Conservation (phyloP, 1,140 invertebrate genomes). For the Bicyclus anynana region DNA sequence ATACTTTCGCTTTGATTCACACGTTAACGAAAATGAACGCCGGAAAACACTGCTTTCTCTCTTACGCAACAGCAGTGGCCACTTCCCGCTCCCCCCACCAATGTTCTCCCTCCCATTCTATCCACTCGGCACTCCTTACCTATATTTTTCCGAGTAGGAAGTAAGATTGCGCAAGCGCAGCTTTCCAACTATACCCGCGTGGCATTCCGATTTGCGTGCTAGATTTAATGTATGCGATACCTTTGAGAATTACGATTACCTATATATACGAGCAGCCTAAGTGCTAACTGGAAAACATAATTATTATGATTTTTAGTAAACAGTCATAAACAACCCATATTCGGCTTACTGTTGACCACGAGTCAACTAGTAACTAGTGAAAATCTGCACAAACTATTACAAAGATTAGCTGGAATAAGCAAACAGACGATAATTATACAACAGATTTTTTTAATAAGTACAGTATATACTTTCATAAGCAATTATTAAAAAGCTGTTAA, state of each 20-base stretch:
- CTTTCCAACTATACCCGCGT: conserved; percentile 48
- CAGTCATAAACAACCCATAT: too few species aligned
- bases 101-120: conserved; percentile 14
- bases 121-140: conserved; percentile 56
- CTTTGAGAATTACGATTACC: neutral
- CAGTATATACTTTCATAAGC: too few species aligned
- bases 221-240: neutral
- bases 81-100: conserved; percentile 52
- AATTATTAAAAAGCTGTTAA: too few species aligned
- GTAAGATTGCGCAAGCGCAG: conserved; percentile 50
- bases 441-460: too few species aligned
- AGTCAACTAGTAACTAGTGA: too few species aligned
- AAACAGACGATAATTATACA: too few species aligned
- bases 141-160: conserved; percentile 69
- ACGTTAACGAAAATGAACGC: conserved; percentile 72
- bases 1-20: conserved; percentile 69
- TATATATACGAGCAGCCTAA: neutral
- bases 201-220: conserved; percentile 32
- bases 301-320: too few species aligned
- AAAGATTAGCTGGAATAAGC: too few species aligned
- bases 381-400: too few species aligned
- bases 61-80: conserved; percentile 56
- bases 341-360: too few species aligned
- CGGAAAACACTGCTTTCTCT: conserved; percentile 69
- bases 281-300: too few species aligned